Base-by-base conservation (phyloP, 2,113 vertebrate genomes). In the Xiphophorus couchianus region DNA sequence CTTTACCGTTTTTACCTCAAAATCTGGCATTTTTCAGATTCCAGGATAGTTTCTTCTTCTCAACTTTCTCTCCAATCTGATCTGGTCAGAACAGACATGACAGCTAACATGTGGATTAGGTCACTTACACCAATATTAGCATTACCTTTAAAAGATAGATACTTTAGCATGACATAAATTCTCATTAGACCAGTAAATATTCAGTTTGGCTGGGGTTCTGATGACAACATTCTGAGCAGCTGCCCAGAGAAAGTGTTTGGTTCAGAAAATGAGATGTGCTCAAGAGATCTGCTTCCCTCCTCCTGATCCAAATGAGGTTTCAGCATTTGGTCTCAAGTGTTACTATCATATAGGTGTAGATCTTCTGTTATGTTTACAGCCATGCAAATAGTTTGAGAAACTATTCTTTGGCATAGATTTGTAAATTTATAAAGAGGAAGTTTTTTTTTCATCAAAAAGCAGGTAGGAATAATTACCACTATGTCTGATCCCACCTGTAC, bases 141-240 rank as follows among this genome's bases (percentile, higher is more conserved):
- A 71, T 76, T 58, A 30, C 64, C 66, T 28, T 88, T 79, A 30
- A 75, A 69, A 33, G 61, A 29, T 12, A 42, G 35, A 17, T 15
- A 42, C 60, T 63, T 80, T 84, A 86, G 72, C 86, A 74, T 82
- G 54, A 65, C 62, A 73, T 71, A 79, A 78, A 70, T 37, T 69
- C 48, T 44, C 42, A 44, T 71, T 8, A 65, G 69, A 84, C 29
- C 17, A 29, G 70, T 81, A 73, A 7, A 74, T 77, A 25, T 71
- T 78, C 72, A 4, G 22, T 29, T 69, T 74, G 74, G 74, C 74
- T 25, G 0, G 1, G 19, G 54, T 17, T 51, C 1, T 39, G 8
- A 72, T 33, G 33, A 33, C 4, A 44, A 63, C 61, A 28, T 61
- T 35, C 58, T 35, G 58, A 73, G 44, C 65, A 12, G 62, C 33